Conservation (phyloP, 92 coral and sea anemone genomes). For the Muricea muricata region DNA sequence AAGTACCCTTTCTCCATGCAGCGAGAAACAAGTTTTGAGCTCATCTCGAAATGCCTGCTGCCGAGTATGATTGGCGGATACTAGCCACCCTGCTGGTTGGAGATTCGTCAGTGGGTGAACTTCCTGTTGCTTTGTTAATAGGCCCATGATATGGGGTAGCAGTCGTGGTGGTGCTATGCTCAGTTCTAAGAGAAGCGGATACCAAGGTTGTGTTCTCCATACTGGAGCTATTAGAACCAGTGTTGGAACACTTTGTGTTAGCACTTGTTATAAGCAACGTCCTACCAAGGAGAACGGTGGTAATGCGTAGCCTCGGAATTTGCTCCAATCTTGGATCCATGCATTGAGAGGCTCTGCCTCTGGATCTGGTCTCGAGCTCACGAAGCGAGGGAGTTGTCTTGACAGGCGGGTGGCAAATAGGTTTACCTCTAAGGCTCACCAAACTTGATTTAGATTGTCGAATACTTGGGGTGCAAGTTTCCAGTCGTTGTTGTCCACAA, state of each 20-base stretch:
- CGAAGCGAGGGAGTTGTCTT: slow-evolving; percentile 30
- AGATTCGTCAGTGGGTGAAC: slow-evolving; percentile 30
- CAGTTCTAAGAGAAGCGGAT: slow-evolving; percentile 58
- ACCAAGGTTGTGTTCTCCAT: too few species aligned
- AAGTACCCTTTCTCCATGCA: slow-evolving; percentile 62
- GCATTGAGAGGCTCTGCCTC: slow-evolving; percentile 46
- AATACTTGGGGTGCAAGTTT: slow-evolving; percentile 55
- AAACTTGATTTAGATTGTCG: slow-evolving; percentile 10
- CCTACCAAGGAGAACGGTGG: slow-evolving; percentile 37
- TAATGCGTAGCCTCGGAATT: slow-evolving; percentile 13
- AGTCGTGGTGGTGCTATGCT: slow-evolving; percentile 53
- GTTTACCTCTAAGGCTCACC: slow-evolving; percentile 47
- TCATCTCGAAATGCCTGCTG: slow-evolving; percentile 62
- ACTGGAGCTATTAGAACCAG: too few species aligned
- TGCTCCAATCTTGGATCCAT: slow-evolving; percentile 48
- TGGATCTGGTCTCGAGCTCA: slow-evolving; percentile 55
- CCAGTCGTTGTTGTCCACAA: too few species aligned
- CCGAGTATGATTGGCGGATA: slow-evolving; percentile 54
- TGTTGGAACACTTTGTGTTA: too few species aligned
- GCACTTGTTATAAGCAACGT: too few species aligned
- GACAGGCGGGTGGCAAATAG: too few species aligned
- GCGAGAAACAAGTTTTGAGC: slow-evolving; percentile 63
- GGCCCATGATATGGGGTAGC: slow-evolving; percentile 41
- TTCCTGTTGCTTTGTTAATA: slow-evolving; percentile 57
- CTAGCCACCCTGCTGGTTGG: slow-evolving; percentile 70